Conservation (phyloP, 2,888 invertebrate species). For the Napeogenes inachia region DNA sequence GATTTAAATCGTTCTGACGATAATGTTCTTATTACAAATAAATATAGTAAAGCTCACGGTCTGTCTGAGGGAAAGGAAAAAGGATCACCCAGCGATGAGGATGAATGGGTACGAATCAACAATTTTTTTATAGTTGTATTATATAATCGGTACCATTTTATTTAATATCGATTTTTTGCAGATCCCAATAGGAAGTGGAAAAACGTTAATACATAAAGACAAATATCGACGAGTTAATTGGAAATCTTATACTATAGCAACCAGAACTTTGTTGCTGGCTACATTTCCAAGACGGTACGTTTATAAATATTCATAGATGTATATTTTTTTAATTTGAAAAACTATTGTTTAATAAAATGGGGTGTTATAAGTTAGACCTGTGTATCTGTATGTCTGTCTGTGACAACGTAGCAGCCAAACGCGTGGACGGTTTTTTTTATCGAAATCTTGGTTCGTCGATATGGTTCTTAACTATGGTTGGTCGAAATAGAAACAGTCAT, state of each 20-base stretch:
- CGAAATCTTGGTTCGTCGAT: too few species aligned
- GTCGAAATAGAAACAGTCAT: too few species aligned
- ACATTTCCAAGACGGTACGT: constrained; percentile 63
- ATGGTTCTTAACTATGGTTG: too few species aligned
- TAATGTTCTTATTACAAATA: constrained; percentile 40
- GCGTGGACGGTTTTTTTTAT: too few species aligned
- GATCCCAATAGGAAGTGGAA: constrained; percentile 69
- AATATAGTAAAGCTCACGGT: constrained; percentile 32
- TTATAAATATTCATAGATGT: neutral
- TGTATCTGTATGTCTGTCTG: too few species aligned
- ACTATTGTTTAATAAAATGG: too few species aligned
- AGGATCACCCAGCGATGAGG: constrained; percentile 12
- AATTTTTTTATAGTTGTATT: too few species aligned
- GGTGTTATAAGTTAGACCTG: too few species aligned
- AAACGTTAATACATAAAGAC: constrained; percentile 59
- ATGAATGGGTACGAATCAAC: constrained; percentile 35
- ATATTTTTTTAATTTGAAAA: too few species aligned
- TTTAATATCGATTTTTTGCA: constrained; percentile 33
- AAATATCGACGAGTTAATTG: constrained; percentile 65
- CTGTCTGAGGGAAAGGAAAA: constrained; percentile 5
- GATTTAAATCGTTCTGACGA: constrained; percentile 39
- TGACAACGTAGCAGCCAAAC: too few species aligned
- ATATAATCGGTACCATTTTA: too few species aligned
- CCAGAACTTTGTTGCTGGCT: constrained; percentile 66
- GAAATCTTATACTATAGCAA: constrained; percentile 68